A percentile compares a stretch with the other conserved stretches of the same genome.
Evolutionary conservation across 1,140 invertebrate genomes (phyloP).

Genomic region (Euura saliciscinereae): DNA sequence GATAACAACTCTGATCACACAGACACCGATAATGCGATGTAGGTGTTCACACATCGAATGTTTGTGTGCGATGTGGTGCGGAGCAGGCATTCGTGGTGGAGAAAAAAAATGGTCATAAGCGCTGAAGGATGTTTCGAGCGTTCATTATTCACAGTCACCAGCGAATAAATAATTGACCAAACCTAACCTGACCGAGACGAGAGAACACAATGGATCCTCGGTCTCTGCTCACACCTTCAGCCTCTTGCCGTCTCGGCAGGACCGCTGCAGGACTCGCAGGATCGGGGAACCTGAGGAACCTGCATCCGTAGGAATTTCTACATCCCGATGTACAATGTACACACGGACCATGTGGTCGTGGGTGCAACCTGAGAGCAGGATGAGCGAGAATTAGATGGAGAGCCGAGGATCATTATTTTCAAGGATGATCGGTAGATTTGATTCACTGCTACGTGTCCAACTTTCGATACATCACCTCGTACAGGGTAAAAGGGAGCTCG

Average conservation of each 20-base stretch:
- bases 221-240: background rate
- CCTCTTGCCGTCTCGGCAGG: background rate
- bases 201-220: background rate
- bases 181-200: background rate
- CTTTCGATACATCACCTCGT: slow-evolving; percentile 12
- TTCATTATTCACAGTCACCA: slow-evolving; percentile 13
- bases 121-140: slow-evolving; percentile 19
- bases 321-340: background rate
- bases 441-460: slow-evolving; percentile 7
- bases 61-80: background rate
- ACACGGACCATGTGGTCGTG: too few species aligned
- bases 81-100: background rate
- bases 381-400: background rate
- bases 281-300: background rate
- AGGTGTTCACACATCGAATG: background rate
- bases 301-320: too few species aligned
- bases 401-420: slow-evolving; percentile 8
- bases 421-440: slow-evolving; percentile 15
- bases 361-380: too few species aligned
- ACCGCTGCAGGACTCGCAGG: background rate
- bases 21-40: background rate
- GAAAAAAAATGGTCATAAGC: slow-evolving; percentile 12
- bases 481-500: background rate
- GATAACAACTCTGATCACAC: background rate
- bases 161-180: slow-evolving; percentile 13